phyloP scores from a whole-genome alignment of 1,140 invertebrate genomes.

The Archegozetes longisetosus region DNA sequence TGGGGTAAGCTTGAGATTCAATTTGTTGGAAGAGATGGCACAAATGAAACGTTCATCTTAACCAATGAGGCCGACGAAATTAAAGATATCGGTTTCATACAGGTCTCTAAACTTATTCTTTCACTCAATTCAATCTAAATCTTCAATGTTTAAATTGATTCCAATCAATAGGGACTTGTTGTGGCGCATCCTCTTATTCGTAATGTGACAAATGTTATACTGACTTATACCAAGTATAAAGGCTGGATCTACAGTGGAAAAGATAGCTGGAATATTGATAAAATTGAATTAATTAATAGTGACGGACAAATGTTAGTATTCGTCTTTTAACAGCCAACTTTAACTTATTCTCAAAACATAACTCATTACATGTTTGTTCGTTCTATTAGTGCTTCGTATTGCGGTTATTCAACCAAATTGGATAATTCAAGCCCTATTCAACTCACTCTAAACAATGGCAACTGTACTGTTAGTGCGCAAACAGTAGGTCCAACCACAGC shows the following conservation, averaged over 20 bases:
- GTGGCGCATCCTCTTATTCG: slow-evolving; percentile 65
- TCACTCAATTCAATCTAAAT: no score
- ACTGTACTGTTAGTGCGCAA: not conserved
- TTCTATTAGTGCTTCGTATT: slow-evolving; percentile 7
- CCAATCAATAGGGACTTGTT: slow-evolving; percentile 37
- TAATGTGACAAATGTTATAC: slow-evolving; percentile 46
- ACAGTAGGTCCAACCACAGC: not conserved
- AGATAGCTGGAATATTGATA: slow-evolving; percentile 50
- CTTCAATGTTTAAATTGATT: no score
- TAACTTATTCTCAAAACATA: not conserved
- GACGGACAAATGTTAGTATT: slow-evolving; percentile 53
- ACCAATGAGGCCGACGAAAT: slow-evolving; percentile 65
- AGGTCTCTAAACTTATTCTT: no score
- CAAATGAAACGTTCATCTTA: slow-evolving; percentile 75
- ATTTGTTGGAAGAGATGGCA: slow-evolving; percentile 53
- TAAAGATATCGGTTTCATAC: slow-evolving; percentile 17
- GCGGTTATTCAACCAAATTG: slow-evolving; percentile 7
- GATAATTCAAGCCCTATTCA: not conserved
- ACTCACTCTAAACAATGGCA: not conserved
- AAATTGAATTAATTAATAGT: slow-evolving; percentile 63
- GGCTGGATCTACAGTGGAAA: slow-evolving; percentile 79
- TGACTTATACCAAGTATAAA: slow-evolving; percentile 71
- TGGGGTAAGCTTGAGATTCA: slow-evolving; percentile 69
- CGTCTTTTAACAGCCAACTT: not conserved
- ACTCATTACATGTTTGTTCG: not conserved